These are phyloP conservation scores for Catharus minimus DNA, from an alignment of 2,113 vertebrate species.

Conservation along the genomic window DNA sequence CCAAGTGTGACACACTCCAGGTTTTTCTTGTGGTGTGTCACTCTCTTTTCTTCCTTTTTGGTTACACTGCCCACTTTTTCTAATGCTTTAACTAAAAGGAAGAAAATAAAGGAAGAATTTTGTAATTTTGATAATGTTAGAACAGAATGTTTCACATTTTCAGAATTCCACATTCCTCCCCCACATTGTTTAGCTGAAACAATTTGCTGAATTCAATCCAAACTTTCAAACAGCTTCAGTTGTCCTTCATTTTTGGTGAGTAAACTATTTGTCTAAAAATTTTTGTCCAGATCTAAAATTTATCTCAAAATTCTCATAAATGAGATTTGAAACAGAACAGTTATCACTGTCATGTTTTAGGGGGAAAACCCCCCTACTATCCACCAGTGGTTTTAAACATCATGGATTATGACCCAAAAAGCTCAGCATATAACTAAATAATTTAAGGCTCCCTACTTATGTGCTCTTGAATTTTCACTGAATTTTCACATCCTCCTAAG, in stretches of 20 bases:
- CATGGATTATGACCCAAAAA: not conserved
- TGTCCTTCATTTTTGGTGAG: conserved; percentile 17
- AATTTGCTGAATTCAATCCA: conserved; percentile 46
- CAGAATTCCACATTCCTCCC: conserved; percentile 53
- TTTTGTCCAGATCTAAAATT: conserved; percentile 15
- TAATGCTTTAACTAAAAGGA: not conserved
- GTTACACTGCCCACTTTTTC: not conserved
- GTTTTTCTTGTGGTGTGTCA: conserved; percentile 32
- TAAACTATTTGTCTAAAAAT: not conserved
- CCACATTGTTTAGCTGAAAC: conserved; percentile 39
- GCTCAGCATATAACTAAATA: not conserved
- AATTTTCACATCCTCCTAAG: not conserved
- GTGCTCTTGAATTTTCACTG: not conserved
- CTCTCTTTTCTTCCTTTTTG: not conserved
- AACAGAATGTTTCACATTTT: conserved; percentile 60
- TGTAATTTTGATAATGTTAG: conserved; percentile 18
- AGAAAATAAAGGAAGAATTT: conserved; percentile 18
- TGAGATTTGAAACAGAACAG: not conserved
- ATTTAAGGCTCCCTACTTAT: not conserved
- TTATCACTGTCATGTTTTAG: not conserved
- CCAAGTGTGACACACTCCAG: conserved; percentile 40
- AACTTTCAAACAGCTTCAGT: conserved; percentile 12
- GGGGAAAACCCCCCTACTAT: rapidly evolving
- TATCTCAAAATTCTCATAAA: not conserved
- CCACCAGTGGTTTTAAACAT: not conserved